Conservation (phyloP, 2,113 vertebrate species). For the Pitta sordida region DNA sequence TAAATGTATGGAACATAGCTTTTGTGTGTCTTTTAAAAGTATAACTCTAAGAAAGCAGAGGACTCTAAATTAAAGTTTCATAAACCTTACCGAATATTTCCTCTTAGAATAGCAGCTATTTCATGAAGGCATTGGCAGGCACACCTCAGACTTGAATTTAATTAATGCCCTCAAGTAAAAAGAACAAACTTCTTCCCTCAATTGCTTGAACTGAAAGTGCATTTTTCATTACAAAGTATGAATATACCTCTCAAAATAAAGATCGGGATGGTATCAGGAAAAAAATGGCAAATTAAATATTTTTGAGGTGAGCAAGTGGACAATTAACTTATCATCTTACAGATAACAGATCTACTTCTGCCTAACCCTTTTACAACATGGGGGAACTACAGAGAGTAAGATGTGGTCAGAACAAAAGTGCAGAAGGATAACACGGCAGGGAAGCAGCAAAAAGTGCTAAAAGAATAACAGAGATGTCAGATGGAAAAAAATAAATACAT, state of each 20-base stretch:
- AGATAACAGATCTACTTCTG: background rate
- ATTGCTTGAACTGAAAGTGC: background rate
- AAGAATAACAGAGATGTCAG: background rate
- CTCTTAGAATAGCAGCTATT: background rate
- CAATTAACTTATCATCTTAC: background rate
- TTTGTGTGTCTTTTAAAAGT: background rate
- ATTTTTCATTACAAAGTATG: background rate
- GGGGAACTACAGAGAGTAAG: background rate
- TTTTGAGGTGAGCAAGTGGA: background rate
- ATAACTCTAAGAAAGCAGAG: background rate
- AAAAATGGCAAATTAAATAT: background rate
- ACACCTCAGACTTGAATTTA: background rate
- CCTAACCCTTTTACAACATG: background rate
- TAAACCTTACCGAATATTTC: background rate
- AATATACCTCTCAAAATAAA: constrained; percentile 26
- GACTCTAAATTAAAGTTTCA: background rate
- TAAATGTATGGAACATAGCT: background rate
- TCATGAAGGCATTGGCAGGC: background rate
- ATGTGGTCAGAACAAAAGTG: background rate
- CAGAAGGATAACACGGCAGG: background rate
- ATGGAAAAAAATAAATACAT: background rate
- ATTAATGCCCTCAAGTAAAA: background rate
- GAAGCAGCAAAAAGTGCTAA: background rate
- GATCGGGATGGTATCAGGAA: background rate
- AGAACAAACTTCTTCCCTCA: background rate